These are phyloP conservation scores for Celastrina argiolus DNA, from an alignment of 2,888 invertebrate genomes.

Conservation along the genomic window DNA sequence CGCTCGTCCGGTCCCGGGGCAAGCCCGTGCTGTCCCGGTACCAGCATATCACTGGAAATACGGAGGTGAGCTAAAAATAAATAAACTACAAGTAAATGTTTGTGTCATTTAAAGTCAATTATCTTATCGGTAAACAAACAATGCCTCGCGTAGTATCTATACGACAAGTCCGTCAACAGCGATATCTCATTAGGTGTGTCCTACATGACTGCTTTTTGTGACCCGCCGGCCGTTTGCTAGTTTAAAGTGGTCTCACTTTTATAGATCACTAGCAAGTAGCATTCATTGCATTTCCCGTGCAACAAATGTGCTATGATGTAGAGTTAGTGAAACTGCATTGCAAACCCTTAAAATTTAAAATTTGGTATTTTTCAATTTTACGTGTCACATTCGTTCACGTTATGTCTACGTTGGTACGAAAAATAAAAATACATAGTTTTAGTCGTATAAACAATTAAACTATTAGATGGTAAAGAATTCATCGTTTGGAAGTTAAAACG, in stretches of 20 bases:
- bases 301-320: no score
- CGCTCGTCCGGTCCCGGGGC: slow-evolving; percentile 58
- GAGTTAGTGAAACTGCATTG: no score
- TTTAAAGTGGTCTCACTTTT: background rate
- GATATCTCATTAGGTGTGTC: slow-evolving; percentile 31
- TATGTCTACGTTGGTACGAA: no score
- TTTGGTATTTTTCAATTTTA: no score
- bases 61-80: slow-evolving; percentile 51
- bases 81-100: slow-evolving; percentile 14
- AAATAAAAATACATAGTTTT: no score
- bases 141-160: slow-evolving; percentile 34
- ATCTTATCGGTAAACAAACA: slow-evolving; percentile 45
- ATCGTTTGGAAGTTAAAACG: no score
- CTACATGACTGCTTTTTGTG: slow-evolving; percentile 4
- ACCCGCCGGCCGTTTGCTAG: background rate
- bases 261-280: background rate
- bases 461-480: no score
- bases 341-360: no score
- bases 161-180: slow-evolving; percentile 19
- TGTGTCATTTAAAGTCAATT: slow-evolving; percentile 21
- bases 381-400: no score
- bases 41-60: slow-evolving; percentile 48
- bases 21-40: slow-evolving; percentile 69
- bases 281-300: no score
- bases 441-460: no score